These are phyloP conservation scores for Hormaphis cornu DNA, from an alignment of 1,140 invertebrate species.

Conservation along the genomic window DNA sequence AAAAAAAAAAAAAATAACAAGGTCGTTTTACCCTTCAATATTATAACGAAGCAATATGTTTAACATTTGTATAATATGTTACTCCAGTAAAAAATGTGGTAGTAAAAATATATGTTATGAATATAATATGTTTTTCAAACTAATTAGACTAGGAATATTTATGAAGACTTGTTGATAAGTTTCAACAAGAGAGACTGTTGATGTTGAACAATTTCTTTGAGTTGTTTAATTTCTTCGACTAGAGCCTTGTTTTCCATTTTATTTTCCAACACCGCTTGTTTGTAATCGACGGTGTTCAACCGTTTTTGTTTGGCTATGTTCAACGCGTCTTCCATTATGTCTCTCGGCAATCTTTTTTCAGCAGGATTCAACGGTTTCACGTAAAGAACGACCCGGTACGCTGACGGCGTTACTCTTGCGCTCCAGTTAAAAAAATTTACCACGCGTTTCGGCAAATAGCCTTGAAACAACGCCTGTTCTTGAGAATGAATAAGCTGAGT, in stretches of 20 bases:
- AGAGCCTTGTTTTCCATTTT: slow-evolving; percentile 29
- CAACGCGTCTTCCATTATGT: slow-evolving; percentile 63
- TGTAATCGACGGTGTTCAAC: slow-evolving; percentile 15
- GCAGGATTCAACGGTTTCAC: slow-evolving; percentile 69
- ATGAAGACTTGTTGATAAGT: slow-evolving; percentile 22
- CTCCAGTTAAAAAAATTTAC: slow-evolving; percentile 61
- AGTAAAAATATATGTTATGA: not conserved
- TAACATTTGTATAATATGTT: not conserved
- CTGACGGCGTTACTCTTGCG: slow-evolving; percentile 62
- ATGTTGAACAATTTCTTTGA: slow-evolving; percentile 30
- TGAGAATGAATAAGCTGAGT: slow-evolving; percentile 67
- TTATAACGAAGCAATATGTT: slow-evolving; percentile 20
- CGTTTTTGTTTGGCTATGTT: slow-evolving; percentile 56
- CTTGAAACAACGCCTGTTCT: slow-evolving; percentile 58
- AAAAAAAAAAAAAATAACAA: slow-evolving; percentile 24
- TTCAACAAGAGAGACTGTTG: slow-evolving; percentile 19
- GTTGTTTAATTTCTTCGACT: slow-evolving; percentile 29
- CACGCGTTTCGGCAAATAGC: slow-evolving; percentile 56
- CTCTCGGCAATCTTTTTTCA: slow-evolving; percentile 63
- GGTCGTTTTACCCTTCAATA: slow-evolving; percentile 4
- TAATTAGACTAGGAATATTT: not conserved
- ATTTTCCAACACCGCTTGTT: slow-evolving; percentile 29
- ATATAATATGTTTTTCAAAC: not conserved
- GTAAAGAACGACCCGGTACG: slow-evolving; percentile 63
- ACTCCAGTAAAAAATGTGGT: not conserved